A percentile compares a stretch with the other conserved stretches of the same genome.
These are phyloP conservation scores for Myrmecophaga tridactyla DNA, from an alignment of 2,113 vertebrate species.

Conservation along the genomic window DNA sequence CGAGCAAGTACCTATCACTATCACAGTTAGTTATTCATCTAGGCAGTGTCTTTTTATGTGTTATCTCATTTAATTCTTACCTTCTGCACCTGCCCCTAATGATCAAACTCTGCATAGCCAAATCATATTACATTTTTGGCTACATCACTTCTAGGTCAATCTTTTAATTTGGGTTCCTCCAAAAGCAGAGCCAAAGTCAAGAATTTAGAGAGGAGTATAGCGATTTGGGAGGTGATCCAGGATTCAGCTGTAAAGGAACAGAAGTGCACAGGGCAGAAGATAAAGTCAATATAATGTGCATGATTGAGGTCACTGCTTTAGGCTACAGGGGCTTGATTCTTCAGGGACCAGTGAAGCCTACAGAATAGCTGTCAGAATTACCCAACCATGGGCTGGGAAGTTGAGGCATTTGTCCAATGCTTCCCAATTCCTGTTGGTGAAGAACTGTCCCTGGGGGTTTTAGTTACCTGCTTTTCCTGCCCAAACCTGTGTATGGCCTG, in stretches of 20 bases:
- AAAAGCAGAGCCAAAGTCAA: background rate
- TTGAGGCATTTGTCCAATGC: background rate
- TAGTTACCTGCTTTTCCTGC: background rate
- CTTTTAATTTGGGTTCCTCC: background rate
- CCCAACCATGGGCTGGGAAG: background rate
- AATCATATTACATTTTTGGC: background rate
- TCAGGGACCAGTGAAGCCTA: background rate
- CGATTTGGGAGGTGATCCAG: background rate
- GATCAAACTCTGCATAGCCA: background rate
- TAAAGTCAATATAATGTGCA: background rate
- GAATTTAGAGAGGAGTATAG: background rate
- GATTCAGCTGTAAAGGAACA: background rate
- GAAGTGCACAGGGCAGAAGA: background rate
- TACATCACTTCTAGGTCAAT: background rate
- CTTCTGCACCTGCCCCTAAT: background rate
- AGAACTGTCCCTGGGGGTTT: background rate
- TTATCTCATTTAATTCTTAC: background rate
- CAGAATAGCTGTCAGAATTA: background rate
- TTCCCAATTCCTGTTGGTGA: background rate
- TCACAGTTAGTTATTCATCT: background rate
- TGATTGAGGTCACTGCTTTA: background rate
- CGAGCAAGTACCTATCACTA: background rate
- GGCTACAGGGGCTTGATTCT: background rate
- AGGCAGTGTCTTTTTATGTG: background rate
- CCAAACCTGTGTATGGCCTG: background rate